A percentile compares a stretch with the other conserved stretches of the same genome.
Evolutionary conservation across 2,797 vertebrate species (phyloP).

Genomic region (Heliangelus exortis): DNA sequence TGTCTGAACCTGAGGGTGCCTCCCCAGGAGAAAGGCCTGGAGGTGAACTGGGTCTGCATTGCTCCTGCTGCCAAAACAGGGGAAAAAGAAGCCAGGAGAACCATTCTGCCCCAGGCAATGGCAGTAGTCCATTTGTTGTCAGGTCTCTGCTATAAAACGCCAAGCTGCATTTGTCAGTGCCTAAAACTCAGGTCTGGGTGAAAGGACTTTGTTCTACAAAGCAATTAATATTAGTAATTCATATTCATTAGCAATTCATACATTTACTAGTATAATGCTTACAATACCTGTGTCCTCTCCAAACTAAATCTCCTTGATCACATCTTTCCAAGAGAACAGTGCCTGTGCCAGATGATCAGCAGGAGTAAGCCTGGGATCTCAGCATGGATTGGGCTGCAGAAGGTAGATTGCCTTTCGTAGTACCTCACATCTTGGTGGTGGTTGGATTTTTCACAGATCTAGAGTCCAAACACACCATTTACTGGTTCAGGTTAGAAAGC

Average conservation of each 20-base stretch:
- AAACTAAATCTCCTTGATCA: not conserved
- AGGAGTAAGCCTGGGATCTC: not conserved
- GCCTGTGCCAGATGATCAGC: not conserved
- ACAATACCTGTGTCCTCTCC: not conserved
- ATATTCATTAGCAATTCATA: no score
- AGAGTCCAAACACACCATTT: rapidly evolving
- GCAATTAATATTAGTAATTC: not conserved
- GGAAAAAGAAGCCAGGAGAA: not conserved
- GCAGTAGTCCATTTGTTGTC: not conserved
- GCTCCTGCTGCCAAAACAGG: not conserved
- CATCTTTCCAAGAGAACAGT: not conserved
- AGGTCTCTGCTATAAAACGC: not conserved
- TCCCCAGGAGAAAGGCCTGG: not conserved
- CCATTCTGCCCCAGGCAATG: not conserved
- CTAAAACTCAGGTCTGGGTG: not conserved
- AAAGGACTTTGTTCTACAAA: not conserved
- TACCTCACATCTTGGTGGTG: not conserved
- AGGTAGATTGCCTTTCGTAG: not conserved
- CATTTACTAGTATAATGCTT: not conserved
- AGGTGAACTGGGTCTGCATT: not conserved
- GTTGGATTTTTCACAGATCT: not conserved
- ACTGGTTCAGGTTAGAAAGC: not conserved
- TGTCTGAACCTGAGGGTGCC: not conserved
- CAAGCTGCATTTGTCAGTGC: not conserved
- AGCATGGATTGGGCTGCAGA: not conserved